Evolutionary conservation across 2,797 vertebrate genomes (phyloP).

Genomic region (Myotis vivesi): DNA sequence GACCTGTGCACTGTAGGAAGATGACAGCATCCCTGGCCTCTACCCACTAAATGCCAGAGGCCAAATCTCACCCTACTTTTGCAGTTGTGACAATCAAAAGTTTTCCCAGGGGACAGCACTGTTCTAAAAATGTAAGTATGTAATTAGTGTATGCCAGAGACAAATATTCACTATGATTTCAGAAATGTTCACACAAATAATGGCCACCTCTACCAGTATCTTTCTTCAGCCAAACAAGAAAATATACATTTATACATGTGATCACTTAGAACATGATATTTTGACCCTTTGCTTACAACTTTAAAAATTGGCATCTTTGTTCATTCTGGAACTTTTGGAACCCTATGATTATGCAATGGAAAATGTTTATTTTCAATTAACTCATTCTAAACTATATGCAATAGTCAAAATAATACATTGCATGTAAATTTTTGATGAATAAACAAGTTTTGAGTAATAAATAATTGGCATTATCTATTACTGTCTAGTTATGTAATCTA

Average conservation of each 20-base stretch:
- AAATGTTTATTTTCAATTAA: slow-evolving; percentile 20
- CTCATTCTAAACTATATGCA: neutral
- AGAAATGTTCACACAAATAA: slow-evolving; percentile 15
- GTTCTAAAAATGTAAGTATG: neutral
- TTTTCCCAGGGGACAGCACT: neutral
- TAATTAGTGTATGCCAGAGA: neutral
- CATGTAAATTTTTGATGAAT: neutral
- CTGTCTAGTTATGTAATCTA: slow-evolving; percentile 49
- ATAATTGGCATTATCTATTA: slow-evolving; percentile 56
- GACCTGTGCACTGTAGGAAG: accelerated
- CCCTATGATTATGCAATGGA: neutral
- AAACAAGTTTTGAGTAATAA: slow-evolving; percentile 51
- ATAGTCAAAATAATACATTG: neutral
- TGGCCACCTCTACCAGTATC: neutral
- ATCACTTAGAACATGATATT: neutral
- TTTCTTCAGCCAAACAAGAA: neutral
- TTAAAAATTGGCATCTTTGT: neutral
- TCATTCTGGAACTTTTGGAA: slow-evolving; percentile 30
- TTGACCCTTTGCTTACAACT: neutral
- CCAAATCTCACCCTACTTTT: neutral
- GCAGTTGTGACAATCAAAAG: neutral
- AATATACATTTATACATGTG: neutral
- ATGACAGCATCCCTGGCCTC: neutral
- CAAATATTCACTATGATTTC: slow-evolving; percentile 15
- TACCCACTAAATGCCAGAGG: neutral